These are phyloP conservation scores for Merops nubicus DNA, from an alignment of 2,113 vertebrate genomes.

Conservation along the genomic window DNA sequence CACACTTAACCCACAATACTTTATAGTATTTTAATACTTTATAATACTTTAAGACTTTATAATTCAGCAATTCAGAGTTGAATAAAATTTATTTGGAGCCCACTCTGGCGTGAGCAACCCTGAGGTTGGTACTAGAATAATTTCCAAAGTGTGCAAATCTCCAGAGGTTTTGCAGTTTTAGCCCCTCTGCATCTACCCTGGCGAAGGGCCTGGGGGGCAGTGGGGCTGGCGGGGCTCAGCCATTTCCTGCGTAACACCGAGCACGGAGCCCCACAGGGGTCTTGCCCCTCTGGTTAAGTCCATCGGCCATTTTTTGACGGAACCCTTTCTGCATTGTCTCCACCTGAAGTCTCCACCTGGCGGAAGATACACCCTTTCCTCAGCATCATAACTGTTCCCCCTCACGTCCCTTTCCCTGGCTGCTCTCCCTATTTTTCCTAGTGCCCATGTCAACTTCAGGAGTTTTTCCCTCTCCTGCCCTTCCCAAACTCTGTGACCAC, in stretches of 20 bases:
- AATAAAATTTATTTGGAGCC: not conserved
- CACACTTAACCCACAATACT: not conserved
- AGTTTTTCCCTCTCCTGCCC: not conserved
- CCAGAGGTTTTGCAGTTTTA: not conserved
- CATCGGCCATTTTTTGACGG: rapidly evolving
- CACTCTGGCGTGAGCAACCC: rapidly evolving
- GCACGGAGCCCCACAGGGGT: rapidly evolving
- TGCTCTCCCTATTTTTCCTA: not conserved
- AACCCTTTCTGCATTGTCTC: rapidly evolving
- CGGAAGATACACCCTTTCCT: not conserved
- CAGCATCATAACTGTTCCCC: not conserved
- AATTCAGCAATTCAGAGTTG: not conserved
- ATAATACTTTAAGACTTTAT: too few species aligned
- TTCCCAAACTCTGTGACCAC: rapidly evolving
- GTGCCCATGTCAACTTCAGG: rapidly evolving
- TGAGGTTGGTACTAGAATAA: rapidly evolving
- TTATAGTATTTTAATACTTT: too few species aligned
- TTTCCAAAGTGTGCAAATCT: not conserved
- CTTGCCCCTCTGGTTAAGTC: not conserved
- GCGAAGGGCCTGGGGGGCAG: rapidly evolving
- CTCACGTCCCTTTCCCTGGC: rapidly evolving
- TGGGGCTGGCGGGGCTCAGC: not conserved
- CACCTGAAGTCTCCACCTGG: rapidly evolving
- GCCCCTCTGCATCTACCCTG: rapidly evolving
- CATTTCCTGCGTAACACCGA: not conserved